Evolutionary conservation across 2,113 vertebrate genomes (phyloP).

Genomic region (Rhinolophus sinicus): DNA sequence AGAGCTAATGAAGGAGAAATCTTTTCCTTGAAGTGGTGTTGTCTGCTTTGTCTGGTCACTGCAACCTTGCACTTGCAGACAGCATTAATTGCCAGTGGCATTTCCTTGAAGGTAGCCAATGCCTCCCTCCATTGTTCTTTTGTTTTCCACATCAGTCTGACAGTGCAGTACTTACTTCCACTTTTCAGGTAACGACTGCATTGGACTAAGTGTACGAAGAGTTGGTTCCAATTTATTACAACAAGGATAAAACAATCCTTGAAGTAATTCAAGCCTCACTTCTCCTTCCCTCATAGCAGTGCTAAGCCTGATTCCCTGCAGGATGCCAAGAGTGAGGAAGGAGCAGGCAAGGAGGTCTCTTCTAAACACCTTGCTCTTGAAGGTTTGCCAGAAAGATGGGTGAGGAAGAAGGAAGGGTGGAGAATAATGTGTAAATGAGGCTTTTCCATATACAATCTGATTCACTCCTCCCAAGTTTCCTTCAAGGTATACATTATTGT

Average conservation of each 20-base stretch:
- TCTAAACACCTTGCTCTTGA: neutral
- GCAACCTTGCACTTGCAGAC: neutral
- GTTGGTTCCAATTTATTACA: neutral
- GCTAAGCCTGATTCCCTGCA: neutral
- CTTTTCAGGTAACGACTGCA: neutral
- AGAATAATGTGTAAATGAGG: neutral
- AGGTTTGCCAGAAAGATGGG: neutral
- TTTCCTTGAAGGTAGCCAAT: neutral
- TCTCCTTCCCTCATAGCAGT: neutral
- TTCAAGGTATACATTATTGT: neutral
- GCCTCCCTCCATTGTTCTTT: neutral
- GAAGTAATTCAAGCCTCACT: neutral
- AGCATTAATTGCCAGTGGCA: neutral
- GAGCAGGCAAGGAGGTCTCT: neutral
- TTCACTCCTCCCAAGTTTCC: neutral
- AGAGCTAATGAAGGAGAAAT: conserved; percentile 40
- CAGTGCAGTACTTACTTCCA: neutral
- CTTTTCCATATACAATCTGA: neutral
- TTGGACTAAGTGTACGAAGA: neutral
- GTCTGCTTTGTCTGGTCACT: neutral
- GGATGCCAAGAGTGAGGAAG: neutral
- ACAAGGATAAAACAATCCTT: neutral
- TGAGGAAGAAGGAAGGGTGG: neutral
- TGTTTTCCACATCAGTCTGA: neutral
- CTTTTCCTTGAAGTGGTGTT: neutral